These are phyloP conservation scores for Alitta virens DNA, from an alignment of 2,888 invertebrate species.

Conservation along the genomic window DNA sequence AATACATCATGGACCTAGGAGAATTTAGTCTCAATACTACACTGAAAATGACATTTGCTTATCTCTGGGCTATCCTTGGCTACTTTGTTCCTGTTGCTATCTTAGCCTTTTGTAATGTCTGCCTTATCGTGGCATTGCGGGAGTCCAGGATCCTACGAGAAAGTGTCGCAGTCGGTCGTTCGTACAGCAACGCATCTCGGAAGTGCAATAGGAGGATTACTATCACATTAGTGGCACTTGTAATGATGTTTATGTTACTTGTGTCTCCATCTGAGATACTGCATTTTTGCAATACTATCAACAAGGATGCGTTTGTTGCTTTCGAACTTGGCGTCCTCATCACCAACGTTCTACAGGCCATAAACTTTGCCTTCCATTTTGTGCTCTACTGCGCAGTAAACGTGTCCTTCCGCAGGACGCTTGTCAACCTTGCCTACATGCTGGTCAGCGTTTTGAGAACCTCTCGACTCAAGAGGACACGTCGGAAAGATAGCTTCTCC, in stretches of 20 bases:
- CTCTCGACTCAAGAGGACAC: background rate
- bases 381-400: slow-evolving; percentile 22
- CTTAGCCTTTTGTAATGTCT: slow-evolving; percentile 46
- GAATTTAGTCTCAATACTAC: background rate
- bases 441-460: background rate
- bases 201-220: slow-evolving; percentile 34
- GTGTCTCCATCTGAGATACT: slow-evolving; percentile 51
- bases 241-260: slow-evolving; percentile 46
- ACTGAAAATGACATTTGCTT: slow-evolving; percentile 11
- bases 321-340: slow-evolving; percentile 1
- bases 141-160: slow-evolving; percentile 11
- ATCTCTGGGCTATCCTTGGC: slow-evolving; percentile 44
- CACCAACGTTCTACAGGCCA: slow-evolving; percentile 15
- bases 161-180: background rate
- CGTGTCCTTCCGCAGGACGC: slow-evolving; percentile 17
- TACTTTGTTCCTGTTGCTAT: slow-evolving; percentile 48
- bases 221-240: slow-evolving; percentile 47
- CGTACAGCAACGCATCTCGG: background rate
- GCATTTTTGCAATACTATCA: slow-evolving; percentile 36
- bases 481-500: background rate
- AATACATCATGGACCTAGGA: slow-evolving; percentile 20
- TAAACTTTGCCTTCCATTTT: slow-evolving; percentile 19
- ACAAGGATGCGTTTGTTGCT: background rate
- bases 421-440: background rate
- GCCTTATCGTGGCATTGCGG: slow-evolving; percentile 36